Evolutionary conservation across 2,888 invertebrate genomes (phyloP), one percentile per base, ranked within the genome.

Genomic region (Bruchidius siliquastri): DNA sequence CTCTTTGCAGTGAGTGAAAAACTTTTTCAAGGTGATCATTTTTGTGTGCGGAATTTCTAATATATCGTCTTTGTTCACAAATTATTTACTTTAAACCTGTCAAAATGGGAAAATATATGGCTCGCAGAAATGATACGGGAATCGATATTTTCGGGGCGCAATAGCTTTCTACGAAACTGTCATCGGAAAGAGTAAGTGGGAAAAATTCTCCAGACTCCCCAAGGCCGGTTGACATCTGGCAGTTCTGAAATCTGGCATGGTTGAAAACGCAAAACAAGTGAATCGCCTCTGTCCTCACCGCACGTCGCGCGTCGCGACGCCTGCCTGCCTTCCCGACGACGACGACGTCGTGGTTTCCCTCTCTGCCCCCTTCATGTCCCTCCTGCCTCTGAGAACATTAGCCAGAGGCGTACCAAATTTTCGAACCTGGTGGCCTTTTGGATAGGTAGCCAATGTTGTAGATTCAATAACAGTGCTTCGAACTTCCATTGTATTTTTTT

Each of bases 251-350:
- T 69, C 69, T 21, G 22, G 22, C 22, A 10, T 2, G 22, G 8
- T 69, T 71, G 71, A 49, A 74, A 74, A 74, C 74, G 74, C 49
- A 49, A 49, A 49, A 18, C 49, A 49, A 49, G 49, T 49, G 49
- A 49, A 49, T 49, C 49, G 49, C 49, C 1, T 8, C 22, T 20
- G 22, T 22, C 69, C 69, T 69, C 69, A 21, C 69, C 22, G 69
- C 69, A 22, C 22, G 22, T 21, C 69, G 1, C 13, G 69, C 69
- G 69, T 10, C 69, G 69, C 22, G 69, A 69, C 22, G 69, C 69
- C 10, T n/a, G 68, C 68, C 68, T 6, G 68, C 2, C 26, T 4
- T 4, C 49, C 10, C 49, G 49, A 13, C 49, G 49, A 13, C 49
- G 49, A 13, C 49, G 18, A 49, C 49, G 49, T 49, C 49, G 49